Base-by-base conservation (phyloP, 2,113 vertebrate genomes). In the Ceyx cyanopectus region DNA sequence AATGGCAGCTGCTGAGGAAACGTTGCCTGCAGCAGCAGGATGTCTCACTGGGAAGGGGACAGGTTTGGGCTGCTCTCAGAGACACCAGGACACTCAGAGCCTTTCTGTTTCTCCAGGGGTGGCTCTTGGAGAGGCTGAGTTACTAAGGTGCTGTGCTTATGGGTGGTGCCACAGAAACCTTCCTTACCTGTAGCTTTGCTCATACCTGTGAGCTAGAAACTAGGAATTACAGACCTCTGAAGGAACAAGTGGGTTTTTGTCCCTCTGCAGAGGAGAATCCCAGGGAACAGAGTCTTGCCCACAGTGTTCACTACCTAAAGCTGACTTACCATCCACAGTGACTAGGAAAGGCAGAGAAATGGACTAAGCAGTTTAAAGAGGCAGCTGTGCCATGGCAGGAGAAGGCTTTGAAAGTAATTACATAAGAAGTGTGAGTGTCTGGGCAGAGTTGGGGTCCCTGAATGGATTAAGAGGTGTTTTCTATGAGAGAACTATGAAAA, bases 1-100 rank as follows among this genome's bases (percentile, higher is more conserved):
- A 90, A 19, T 53, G 91, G 80, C 85, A 94, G 76, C 69, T 94
- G 53, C 9, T 1, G 65, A 80, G 66, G 53, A 87, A 82, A 14
- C 0, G 0, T 34, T 53, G 20, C 53, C 79, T 70, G 61, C 12
- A 37, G 79, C 17, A 73, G 43, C 53, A 67, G 41, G 72, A 17
- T 0, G 0, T 62, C 43, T 67, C 6, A 0, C 27, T 66, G 24
- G 63, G 58, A 54, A 41, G 27, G 37, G 34, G 26, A 30, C 21
- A 7, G 0, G 0, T 56, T 53, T 24, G 48, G 61, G 62, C 48
- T 76, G 14, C 23, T 53, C 46, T 80, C 24, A 5, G 62, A 50
- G 41, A 54, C 20, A 57, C 29, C 1, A 1, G 15, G 32, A 29
- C 18, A 17, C 54, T 45, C n/a, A 4, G 5, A 56, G 27, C 41